Evolutionary conservation across 2,888 invertebrate species (phyloP), one percentile per base, ranked within the genome.

Genomic region (Eucriotettix oculatus): DNA sequence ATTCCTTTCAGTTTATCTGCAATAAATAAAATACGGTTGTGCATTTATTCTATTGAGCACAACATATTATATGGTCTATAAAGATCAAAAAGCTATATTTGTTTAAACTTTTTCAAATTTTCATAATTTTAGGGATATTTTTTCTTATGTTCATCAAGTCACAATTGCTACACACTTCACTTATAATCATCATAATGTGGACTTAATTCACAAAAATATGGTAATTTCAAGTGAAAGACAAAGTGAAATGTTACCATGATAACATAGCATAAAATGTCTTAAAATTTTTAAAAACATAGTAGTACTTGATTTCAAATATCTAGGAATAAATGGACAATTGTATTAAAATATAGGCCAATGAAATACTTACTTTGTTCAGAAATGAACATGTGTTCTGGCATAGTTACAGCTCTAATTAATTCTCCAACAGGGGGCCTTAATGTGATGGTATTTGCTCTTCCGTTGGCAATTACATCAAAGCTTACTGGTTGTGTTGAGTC

Each of bases 401-500:
- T 85, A 29, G 80, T 78, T 57, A 92, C 84, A 0, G 94, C 86
- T 61, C 89, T 81, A 69, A 96, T 74, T 64, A 95, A 77, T 74
- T 96, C 96, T 0, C 96, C 96, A 56, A 95, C 84, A 0, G 87
- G 85, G 10, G 93, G 87, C 66, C 86, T 87, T 57, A 96, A 71
- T 43, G 73, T 71, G 16, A 79, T 72, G 63, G 65, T 68, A 60
- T 68, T 71, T 54, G 64, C 67, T 54, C 67, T 67, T 40, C 67
- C 69, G 16, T 66, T 69, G 17, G 64, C 68, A 42, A 67, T 84
- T 52, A 77, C 72, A 67, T 89, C 86, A 71, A 95, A 87, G 64
- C 84, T 83, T 1, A 90, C 85, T 0, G 92, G 84, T 72, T 95
- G 92, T 58, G 89, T 92, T 16, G 92, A 89, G 73, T 96, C 96